Conservation (phyloP, 1,140 invertebrate species). For the Triops cancriformis region DNA sequence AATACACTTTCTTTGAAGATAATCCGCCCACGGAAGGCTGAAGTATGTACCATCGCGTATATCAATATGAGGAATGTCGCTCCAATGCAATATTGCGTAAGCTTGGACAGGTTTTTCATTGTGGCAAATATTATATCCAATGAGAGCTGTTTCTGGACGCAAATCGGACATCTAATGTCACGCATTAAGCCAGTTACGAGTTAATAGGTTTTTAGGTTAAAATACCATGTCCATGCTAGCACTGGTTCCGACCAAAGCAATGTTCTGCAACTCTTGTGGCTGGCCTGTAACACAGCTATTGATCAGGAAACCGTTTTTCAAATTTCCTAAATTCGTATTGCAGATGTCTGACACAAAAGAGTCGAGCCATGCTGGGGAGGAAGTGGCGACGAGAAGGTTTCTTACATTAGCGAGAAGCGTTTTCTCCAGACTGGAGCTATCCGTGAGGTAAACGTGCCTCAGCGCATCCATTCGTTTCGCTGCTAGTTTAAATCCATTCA, state of each 20-base stretch:
- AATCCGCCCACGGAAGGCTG: constrained; percentile 15
- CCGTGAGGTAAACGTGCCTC: constrained; percentile 23
- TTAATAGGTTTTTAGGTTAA: background rate
- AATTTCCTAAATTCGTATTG: background rate
- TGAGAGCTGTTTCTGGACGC: background rate
- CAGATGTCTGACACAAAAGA: background rate
- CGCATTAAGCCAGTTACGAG: background rate
- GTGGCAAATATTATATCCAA: background rate
- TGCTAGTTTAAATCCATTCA: constrained; percentile 36
- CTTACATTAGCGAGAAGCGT: background rate
- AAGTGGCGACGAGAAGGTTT: background rate
- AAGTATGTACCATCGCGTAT: background rate
- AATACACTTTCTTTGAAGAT: background rate
- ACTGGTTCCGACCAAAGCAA: background rate
- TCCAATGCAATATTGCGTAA: background rate
- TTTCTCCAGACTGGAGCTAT: background rate
- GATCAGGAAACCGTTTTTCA: background rate
- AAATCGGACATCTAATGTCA: background rate
- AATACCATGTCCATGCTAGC: background rate
- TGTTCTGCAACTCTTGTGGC: background rate
- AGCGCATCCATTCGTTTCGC: constrained; percentile 24
- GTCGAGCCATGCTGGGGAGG: background rate
- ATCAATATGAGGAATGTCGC: background rate
- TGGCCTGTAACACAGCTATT: background rate
- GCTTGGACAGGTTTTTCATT: background rate